These are phyloP conservation scores for Engystomops pustulosus DNA, from an alignment of 2,113 vertebrate genomes.

Conservation along the genomic window DNA sequence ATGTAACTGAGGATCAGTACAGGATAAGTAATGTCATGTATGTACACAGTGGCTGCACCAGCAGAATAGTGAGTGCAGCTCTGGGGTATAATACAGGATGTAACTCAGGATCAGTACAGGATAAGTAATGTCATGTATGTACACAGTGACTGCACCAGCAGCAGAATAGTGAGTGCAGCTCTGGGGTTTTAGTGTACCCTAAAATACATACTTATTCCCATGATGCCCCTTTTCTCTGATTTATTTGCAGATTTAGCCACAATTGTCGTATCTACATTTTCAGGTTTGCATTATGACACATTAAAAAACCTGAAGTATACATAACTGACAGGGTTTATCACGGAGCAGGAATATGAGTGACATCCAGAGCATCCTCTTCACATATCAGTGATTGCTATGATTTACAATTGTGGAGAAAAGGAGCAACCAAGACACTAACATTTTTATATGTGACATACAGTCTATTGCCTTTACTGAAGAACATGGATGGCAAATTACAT, in stretches of 20 bases:
- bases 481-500: constrained; percentile 12
- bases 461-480: not conserved
- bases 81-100: no score
- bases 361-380: not conserved
- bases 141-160: no score
- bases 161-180: no score
- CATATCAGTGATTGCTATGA: not conserved
- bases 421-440: not conserved
- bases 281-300: constrained; percentile 6
- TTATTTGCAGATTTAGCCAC: not conserved
- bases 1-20: no score
- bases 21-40: no score
- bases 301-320: constrained; percentile 15
- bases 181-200: not conserved
- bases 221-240: not conserved
- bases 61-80: no score
- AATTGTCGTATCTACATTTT: not conserved
- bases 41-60: no score
- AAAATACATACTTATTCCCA: not conserved
- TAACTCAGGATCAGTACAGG: no score
- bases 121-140: no score
- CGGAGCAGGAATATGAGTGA: not conserved
- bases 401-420: constrained; percentile 13
- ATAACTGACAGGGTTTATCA: not conserved
- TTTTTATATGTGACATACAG: constrained; percentile 23